Conservation (phyloP, 2,888 invertebrate genomes). For the Phengaris arion region DNA sequence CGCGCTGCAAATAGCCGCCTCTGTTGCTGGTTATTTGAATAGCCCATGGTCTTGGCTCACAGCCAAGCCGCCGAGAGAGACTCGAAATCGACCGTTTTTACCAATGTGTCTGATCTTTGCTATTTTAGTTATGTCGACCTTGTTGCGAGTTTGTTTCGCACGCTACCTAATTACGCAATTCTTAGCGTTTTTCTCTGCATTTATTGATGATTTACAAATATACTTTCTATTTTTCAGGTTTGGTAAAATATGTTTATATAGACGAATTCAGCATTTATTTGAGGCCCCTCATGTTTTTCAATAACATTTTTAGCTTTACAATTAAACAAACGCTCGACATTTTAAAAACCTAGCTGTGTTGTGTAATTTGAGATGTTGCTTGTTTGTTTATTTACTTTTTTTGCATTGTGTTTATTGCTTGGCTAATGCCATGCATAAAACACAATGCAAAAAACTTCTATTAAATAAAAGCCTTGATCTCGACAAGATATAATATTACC, state of each 20-base stretch:
- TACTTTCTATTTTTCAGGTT: not conserved
- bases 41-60: slow-evolving; percentile 62
- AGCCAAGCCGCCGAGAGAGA: slow-evolving; percentile 65
- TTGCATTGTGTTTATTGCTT: not conserved
- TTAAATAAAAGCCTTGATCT: too few species aligned
- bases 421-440: too few species aligned
- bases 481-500: too few species aligned
- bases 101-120: slow-evolving; percentile 69
- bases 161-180: slow-evolving; percentile 57
- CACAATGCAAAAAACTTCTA: too few species aligned
- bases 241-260: too few species aligned
- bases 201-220: slow-evolving; percentile 8
- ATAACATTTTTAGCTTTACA: not conserved
- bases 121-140: slow-evolving; percentile 71
- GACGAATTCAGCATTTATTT: not conserved
- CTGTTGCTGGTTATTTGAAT: slow-evolving; percentile 65
- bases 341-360: not conserved
- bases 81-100: slow-evolving; percentile 72
- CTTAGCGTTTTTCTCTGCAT: slow-evolving; percentile 21
- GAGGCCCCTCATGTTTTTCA: too few species aligned
- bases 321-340: too few species aligned
- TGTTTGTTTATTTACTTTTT: slow-evolving; percentile 15
- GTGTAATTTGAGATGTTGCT: slow-evolving; percentile 10
- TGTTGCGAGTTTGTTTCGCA: slow-evolving; percentile 62
- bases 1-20: slow-evolving; percentile 71